These are phyloP conservation scores for Chouioia cunea DNA, from an alignment of 2,888 invertebrate species.

Conservation along the genomic window DNA sequence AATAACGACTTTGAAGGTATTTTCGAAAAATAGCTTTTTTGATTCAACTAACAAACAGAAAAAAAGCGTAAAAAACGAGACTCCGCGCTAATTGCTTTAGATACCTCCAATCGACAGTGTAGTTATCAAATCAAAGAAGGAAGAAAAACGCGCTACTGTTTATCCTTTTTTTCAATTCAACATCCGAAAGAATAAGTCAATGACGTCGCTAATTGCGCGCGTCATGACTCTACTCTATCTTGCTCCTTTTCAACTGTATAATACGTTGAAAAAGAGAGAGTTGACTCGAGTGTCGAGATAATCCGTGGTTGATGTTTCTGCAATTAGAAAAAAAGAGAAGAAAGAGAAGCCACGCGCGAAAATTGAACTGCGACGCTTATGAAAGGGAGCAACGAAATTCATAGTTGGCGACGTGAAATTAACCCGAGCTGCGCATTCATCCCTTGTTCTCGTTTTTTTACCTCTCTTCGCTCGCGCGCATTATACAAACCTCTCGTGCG, in stretches of 20 bases:
- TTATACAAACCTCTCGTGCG: constrained; percentile 42
- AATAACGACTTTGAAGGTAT: no score
- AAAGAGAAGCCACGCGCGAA: not conserved
- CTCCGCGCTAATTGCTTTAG: constrained; percentile 38
- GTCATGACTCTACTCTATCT: constrained; percentile 17
- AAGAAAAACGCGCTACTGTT: not conserved
- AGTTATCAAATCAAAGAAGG: constrained; percentile 40
- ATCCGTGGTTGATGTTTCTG: constrained; percentile 28
- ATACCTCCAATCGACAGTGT: constrained; percentile 18
- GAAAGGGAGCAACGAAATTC: constrained; percentile 21
- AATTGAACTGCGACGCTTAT: not conserved
- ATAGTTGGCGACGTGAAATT: constrained; percentile 30
- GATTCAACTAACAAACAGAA: constrained; percentile 15
- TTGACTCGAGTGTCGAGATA: constrained; percentile 13
- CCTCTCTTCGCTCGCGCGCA: not conserved
- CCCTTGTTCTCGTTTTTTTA: constrained; percentile 1
- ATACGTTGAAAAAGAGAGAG: not conserved
- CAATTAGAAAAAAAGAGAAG: constrained; percentile 19
- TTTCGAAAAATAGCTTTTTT: no score
- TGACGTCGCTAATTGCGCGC: constrained; percentile 28
- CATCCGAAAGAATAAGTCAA: not conserved
- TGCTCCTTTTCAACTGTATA: constrained; percentile 3
- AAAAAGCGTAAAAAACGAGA: constrained; percentile 36
- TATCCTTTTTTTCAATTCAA: not conserved
- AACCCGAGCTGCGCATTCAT: constrained; percentile 39